Conservation (phyloP, 1,140 invertebrate genomes). For the Drosophila sturtevanti region DNA sequence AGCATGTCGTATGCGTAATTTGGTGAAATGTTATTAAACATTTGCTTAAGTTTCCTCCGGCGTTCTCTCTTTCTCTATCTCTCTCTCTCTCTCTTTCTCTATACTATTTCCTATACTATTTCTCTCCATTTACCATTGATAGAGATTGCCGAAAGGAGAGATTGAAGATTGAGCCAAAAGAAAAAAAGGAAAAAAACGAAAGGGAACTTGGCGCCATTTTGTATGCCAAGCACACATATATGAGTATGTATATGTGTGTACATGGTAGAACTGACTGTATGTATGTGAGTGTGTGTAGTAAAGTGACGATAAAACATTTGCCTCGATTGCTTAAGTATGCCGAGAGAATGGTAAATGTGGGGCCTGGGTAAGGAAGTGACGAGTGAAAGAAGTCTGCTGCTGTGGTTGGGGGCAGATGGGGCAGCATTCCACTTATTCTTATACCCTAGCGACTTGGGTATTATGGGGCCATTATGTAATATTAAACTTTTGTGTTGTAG, state of each 20-base stretch:
- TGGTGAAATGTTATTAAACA: slow-evolving; percentile 37
- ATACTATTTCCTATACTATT: no score
- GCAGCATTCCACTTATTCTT: slow-evolving; percentile 37
- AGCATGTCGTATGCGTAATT: slow-evolving; percentile 49
- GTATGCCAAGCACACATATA: slow-evolving; percentile 66
- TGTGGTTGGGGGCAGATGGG: slow-evolving; percentile 27
- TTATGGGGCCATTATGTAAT: slow-evolving; percentile 56
- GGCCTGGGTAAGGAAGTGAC: slow-evolving; percentile 9
- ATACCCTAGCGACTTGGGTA: slow-evolving; percentile 59
- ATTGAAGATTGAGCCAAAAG: slow-evolving; percentile 58
- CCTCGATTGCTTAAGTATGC: slow-evolving; percentile 78
- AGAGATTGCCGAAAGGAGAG: slow-evolving; percentile 53
- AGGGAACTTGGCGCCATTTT: slow-evolving; percentile 69
- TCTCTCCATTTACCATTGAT: slow-evolving; percentile 30
- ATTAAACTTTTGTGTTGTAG: slow-evolving; percentile 36
- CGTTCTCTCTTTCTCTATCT: neutral
- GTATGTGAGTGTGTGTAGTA: slow-evolving; percentile 53
- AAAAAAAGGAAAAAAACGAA: slow-evolving; percentile 41
- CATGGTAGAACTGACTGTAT: neutral
- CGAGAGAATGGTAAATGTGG: slow-evolving; percentile 46
- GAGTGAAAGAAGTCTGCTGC: neutral
- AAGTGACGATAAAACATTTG: slow-evolving; percentile 81
- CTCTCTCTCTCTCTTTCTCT: neutral
- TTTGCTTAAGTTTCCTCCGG: slow-evolving; percentile 17
- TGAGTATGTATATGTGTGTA: neutral